These are phyloP conservation scores for Amazona vittata DNA, from an alignment of 2,113 vertebrate species.

Conservation along the genomic window DNA sequence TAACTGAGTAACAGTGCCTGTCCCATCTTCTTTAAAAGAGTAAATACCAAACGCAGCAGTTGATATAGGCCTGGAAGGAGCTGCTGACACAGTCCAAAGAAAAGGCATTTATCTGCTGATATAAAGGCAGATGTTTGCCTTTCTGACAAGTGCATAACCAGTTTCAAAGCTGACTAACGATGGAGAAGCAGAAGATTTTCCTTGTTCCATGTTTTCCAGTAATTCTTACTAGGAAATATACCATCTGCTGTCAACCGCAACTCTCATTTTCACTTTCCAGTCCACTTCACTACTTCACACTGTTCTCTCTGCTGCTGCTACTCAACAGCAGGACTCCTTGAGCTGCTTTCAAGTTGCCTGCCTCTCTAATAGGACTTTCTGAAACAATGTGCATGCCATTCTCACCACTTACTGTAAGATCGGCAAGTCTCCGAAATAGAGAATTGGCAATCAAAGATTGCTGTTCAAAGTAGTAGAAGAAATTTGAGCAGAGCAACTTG, in stretches of 20 bases:
- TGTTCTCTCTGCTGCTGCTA: background rate
- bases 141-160: background rate
- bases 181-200: background rate
- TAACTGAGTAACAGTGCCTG: background rate
- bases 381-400: background rate
- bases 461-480: background rate
- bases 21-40: background rate
- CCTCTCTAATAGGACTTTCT: background rate
- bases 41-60: background rate
- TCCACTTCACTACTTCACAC: background rate
- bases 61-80: background rate
- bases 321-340: background rate
- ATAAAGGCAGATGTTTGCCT: background rate
- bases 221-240: background rate
- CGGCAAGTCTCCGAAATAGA: background rate
- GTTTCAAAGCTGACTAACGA: background rate
- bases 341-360: background rate
- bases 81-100: background rate
- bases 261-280: constrained; percentile 24
- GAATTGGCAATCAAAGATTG: background rate
- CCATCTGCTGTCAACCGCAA: background rate
- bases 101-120: background rate
- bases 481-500: background rate
- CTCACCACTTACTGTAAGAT: background rate
- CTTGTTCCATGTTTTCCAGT: background rate